Conservation (phyloP, 2,113 vertebrate species). For the Spheniscus mendiculus region DNA sequence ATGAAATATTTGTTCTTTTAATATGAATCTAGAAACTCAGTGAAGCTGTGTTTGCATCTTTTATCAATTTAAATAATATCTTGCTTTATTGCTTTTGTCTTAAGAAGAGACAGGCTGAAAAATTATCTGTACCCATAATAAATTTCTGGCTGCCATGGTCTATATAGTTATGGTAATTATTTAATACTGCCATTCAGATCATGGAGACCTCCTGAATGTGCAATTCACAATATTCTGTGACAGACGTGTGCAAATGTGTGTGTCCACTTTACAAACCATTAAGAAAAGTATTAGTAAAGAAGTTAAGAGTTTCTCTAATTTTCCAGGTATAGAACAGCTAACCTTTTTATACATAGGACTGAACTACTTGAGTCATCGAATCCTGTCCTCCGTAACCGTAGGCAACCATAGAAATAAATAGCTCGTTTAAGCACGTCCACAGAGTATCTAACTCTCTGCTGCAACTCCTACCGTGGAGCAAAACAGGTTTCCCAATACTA, state of each 20-base stretch:
- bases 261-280: neutral
- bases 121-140: constrained; percentile 8
- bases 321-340: neutral
- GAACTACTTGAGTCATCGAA: neutral
- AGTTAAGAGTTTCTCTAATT: neutral
- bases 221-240: neutral
- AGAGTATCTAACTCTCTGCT: neutral
- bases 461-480: neutral
- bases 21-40: constrained; percentile 71
- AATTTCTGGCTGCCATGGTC: neutral
- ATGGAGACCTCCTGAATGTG: neutral
- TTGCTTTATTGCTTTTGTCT: constrained; percentile 71
- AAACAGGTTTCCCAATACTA: neutral
- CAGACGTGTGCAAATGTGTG: neutral
- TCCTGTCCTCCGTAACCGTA: neutral
- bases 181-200: constrained; percentile 49
- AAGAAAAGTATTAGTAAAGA: neutral
- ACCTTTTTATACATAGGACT: neutral
- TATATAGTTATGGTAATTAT: constrained; percentile 62
- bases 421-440: neutral
- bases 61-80: constrained; percentile 76
- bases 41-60: constrained; percentile 73
- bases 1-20: constrained; percentile 81
- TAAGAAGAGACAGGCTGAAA: constrained; percentile 55
- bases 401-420: neutral